A percentile compares a stretch with the other conserved stretches of the same genome.
These are phyloP conservation scores for Artibeus jamaicensis DNA, from an alignment of 2,797 vertebrate genomes.

Conservation along the genomic window DNA sequence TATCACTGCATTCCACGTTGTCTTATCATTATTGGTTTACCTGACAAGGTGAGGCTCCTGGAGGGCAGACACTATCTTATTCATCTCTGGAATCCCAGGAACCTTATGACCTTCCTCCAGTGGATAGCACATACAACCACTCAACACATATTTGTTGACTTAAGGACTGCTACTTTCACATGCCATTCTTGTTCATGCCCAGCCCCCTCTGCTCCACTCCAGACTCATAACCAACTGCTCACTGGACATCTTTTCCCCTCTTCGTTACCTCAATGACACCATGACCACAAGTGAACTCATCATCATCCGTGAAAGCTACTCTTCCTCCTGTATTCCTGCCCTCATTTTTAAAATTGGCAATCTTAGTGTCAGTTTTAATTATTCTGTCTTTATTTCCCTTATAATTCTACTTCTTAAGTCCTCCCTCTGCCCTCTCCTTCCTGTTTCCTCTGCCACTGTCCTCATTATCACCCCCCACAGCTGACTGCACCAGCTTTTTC, in stretches of 20 bases:
- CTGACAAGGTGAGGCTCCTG: neutral
- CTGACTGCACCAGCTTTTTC: neutral
- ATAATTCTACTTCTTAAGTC: neutral
- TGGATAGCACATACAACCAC: neutral
- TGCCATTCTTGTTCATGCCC: neutral
- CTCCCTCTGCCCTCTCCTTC: constrained; percentile 4
- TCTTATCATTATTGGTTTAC: neutral
- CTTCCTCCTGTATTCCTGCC: neutral
- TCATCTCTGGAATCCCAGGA: neutral
- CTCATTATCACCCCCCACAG: constrained; percentile 47
- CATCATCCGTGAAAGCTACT: neutral
- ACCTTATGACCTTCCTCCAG: neutral
- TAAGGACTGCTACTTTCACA: neutral
- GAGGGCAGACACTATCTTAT: neutral
- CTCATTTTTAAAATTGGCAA: constrained; percentile 13
- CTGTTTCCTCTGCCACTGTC: constrained; percentile 40
- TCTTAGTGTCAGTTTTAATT: neutral
- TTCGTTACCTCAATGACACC: neutral
- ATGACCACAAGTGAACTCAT: neutral
- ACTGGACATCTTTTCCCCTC: neutral
- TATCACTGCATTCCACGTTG: neutral
- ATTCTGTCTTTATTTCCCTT: constrained; percentile 1
- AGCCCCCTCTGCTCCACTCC: neutral
- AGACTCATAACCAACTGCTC: neutral
- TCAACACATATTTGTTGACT: neutral